Conservation (phyloP, 2,888 invertebrate species). For the Lithophane semibrunnea region DNA sequence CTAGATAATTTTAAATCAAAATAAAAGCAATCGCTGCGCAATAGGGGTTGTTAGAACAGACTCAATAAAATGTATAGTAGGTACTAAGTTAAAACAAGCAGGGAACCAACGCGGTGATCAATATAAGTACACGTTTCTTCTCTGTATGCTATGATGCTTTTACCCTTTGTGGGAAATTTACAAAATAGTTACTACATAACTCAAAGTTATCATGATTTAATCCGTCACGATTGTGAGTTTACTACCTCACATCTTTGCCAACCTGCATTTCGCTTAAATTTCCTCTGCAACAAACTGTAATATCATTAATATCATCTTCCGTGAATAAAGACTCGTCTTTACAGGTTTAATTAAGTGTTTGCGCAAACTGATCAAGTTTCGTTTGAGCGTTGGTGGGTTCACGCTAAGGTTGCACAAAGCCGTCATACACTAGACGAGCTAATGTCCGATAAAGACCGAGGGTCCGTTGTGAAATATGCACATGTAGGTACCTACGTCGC, state of each 20-base stretch:
- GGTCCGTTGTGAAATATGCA: slow-evolving; percentile 76
- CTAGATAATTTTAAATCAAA: not conserved
- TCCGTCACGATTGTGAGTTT: slow-evolving; percentile 51
- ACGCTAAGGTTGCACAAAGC: slow-evolving; percentile 65
- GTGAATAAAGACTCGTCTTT: slow-evolving; percentile 31
- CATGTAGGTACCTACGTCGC: slow-evolving; percentile 33
- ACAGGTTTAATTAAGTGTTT: slow-evolving; percentile 63
- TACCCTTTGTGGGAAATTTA: slow-evolving; percentile 11
- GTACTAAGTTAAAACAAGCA: not conserved
- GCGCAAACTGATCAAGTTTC: slow-evolving; percentile 65
- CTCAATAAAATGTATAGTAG: not conserved
- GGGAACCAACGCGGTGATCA: not conserved
- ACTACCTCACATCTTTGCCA: slow-evolving; percentile 40
- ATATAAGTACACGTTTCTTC: not conserved
- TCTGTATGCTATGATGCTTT: not conserved
- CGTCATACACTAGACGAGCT: slow-evolving; percentile 65
- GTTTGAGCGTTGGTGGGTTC: slow-evolving; percentile 46
- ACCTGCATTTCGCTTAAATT: slow-evolving; percentile 46
- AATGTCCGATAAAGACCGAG: slow-evolving; percentile 70
- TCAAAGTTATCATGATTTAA: slow-evolving; percentile 50
- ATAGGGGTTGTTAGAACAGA: not conserved
- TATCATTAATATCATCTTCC: slow-evolving; percentile 48
- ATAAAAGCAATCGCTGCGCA: not conserved
- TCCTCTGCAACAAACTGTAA: slow-evolving; percentile 44
- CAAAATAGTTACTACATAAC: slow-evolving; percentile 41